Evolutionary conservation across 2,797 vertebrate species (phyloP), one percentile per base, ranked within the genome.

Genomic region (Menidia menidia): DNA sequence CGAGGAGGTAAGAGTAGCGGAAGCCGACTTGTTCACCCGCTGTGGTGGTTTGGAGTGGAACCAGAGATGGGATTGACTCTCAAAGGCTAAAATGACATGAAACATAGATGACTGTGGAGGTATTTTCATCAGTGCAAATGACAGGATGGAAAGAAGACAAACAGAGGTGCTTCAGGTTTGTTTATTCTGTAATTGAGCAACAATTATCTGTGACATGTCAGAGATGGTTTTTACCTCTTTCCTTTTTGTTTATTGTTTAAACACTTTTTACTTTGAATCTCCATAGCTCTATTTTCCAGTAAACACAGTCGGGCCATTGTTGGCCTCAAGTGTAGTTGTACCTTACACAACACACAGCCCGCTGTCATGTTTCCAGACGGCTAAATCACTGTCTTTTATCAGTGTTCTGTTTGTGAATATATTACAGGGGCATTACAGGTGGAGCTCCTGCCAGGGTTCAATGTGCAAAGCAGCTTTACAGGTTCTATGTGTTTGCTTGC

Each of bases 61-160:
- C 68, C 68, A 56, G 71, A 85, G 88, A 89, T 85, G 75, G 81
- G 90, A 89, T 90, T 86, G 79, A 77, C 75, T 73, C 31, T 41
- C 57, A 75, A 67, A 82, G 65, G 68, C 68, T 78, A 63, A 84
- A 74, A 72, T 52, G 45, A 88, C 72, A 70, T 6, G 39, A 50
- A 47, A 43, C 43, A 63, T 68, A 60, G 71, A 53, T 64, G 41
- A 61, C 69, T 67, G 59, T 54, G 63, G 77, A 68, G 59, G 41
- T 18, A 39, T 58, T 75, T 78, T 76, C 42, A 14, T 42, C 25
- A 19, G 31, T 55, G 43, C 25, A 51, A 54, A 18, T 73, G n/a
- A 50, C 3, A 81, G 64, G 64, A 71, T 64, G 63, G 52, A 68
- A 56, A 73, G 41, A 41, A 63, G 30, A 19, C 47, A 11, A 54